A percentile compares a stretch with the other conserved stretches of the same genome.
These are phyloP conservation scores for Drosophila ohnishii DNA, from an alignment of 1,140 invertebrate genomes.

Conservation along the genomic window DNA sequence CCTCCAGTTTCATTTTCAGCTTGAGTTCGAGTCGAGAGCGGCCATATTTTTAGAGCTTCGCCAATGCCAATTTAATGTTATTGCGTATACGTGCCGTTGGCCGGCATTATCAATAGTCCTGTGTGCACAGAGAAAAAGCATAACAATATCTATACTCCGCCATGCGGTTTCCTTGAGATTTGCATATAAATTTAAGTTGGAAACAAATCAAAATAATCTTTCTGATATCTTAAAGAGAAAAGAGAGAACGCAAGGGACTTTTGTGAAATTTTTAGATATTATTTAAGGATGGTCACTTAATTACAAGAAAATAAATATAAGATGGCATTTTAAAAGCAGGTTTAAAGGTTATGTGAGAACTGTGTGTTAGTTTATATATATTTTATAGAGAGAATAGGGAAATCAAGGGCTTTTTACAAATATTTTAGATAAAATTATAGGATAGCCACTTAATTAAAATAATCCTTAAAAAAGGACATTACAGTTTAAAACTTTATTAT, in stretches of 20 bases:
- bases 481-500: too few relatives aligned
- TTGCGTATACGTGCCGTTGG: conserved; percentile 72
- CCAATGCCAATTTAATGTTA: conserved; percentile 67
- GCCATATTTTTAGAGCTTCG: conserved; percentile 64
- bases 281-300: too few relatives aligned
- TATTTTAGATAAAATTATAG: background rate
- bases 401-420: background rate
- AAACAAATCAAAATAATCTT: background rate
- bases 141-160: conserved; percentile 1
- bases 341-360: too few relatives aligned
- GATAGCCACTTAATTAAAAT: too few relatives aligned
- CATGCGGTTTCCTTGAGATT: background rate
- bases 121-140: conserved; percentile 22
- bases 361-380: too few relatives aligned
- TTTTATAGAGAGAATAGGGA: background rate
- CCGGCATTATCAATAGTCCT: conserved; percentile 51
- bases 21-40: conserved; percentile 39
- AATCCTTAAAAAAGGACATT: too few relatives aligned
- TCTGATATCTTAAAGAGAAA: background rate
- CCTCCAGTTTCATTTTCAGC: conserved; percentile 30
- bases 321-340: too few relatives aligned
- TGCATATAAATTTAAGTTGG: background rate
- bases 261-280: background rate
- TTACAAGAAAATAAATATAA: too few relatives aligned
- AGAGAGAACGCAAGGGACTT: background rate